phyloP scores from a whole-genome alignment of 2,888 invertebrate genomes.

The Chouioia cunea region DNA sequence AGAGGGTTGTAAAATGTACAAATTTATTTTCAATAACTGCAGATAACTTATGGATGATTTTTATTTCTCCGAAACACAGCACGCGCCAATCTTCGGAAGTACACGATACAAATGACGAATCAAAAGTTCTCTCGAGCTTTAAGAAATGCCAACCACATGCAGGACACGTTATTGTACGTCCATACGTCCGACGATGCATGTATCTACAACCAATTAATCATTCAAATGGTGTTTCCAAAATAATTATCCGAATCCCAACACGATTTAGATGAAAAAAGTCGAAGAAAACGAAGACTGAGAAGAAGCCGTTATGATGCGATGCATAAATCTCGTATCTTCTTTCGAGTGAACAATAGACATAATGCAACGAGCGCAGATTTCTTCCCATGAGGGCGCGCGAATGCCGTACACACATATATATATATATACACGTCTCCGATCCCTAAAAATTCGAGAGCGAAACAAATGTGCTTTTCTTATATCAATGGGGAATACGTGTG shows the following conservation, averaged over 20 bases:
- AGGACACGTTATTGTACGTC: conserved; percentile 15
- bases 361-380: conserved; percentile 13
- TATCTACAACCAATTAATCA: neutral
- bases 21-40: too few species aligned
- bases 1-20: too few species aligned
- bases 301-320: conserved; percentile 1
- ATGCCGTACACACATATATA: conserved; percentile 3
- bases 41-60: too few species aligned
- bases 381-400: conserved; percentile 30
- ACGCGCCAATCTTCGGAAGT: neutral
- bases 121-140: neutral
- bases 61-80: neutral
- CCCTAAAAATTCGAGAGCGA: neutral
- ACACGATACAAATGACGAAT: too few species aligned
- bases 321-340: conserved; percentile 36
- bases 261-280: neutral
- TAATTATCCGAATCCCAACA: neutral
- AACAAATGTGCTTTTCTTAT: neutral
- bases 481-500: conserved; percentile 18
- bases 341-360: conserved; percentile 21
- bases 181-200: conserved; percentile 10
- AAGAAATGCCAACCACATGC: conserved; percentile 26
- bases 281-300: neutral
- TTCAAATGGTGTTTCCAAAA: neutral
- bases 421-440: neutral